Conservation (phyloP, 2,888 invertebrate species). For the Pecten maximus region DNA sequence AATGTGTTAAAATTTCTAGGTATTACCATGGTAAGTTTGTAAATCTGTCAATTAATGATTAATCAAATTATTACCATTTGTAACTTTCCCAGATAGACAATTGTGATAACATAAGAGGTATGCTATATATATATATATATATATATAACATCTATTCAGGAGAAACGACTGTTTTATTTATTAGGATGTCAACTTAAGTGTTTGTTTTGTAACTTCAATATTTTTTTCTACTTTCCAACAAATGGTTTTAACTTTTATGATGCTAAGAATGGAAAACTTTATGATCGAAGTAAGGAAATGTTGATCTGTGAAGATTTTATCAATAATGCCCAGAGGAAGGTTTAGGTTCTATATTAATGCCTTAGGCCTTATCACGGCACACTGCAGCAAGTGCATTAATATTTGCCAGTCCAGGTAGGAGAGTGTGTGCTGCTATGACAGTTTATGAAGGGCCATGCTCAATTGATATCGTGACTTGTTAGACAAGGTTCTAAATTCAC, state of each 20-base stretch:
- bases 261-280: not conserved
- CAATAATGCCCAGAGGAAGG: not conserved
- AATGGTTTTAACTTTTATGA: conserved; percentile 11
- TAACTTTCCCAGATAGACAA: too few species aligned
- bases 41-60: too few species aligned
- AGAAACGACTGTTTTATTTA: not conserved
- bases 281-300: not conserved
- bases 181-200: not conserved
- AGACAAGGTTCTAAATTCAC: not conserved
- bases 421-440: not conserved
- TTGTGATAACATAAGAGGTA: not conserved
- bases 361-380: not conserved
- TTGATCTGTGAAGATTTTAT: not conserved
- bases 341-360: not conserved
- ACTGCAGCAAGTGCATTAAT: conserved; percentile 15
- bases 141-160: too few species aligned
- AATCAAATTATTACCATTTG: too few species aligned
- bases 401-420: not conserved
- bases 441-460: not conserved
- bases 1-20: too few species aligned
- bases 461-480: conserved; percentile 26
- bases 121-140: too few species aligned
- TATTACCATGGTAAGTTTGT: too few species aligned
- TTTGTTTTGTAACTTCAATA: not conserved
- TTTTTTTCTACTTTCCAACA: not conserved